A percentile compares a stretch with the other conserved stretches of the same genome.
Evolutionary conservation across 2,888 invertebrate genomes (phyloP).

Genomic region (Volucella inanis): DNA sequence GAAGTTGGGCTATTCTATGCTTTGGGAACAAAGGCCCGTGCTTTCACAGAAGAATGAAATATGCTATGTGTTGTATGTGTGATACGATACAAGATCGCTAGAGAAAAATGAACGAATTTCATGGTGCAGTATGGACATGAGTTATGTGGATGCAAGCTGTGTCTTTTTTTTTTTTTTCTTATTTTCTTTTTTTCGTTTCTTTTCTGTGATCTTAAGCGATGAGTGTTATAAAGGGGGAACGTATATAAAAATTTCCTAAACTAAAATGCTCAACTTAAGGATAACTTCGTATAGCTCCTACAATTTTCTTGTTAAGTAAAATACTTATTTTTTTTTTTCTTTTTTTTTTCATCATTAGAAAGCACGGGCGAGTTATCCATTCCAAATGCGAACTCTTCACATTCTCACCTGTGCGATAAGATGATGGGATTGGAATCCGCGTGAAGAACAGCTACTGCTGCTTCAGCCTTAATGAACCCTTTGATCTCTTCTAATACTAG

Average conservation of each 20-base stretch:
- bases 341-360: constrained; percentile 79
- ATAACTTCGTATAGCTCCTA: constrained; percentile 73
- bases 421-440: constrained; percentile 93
- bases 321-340: constrained; percentile 47
- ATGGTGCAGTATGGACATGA: constrained; percentile 76
- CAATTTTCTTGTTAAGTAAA: constrained; percentile 51
- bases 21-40: constrained; percentile 83
- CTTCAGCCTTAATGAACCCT: constrained; percentile 96
- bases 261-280: constrained; percentile 63
- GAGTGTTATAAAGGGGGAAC: constrained; percentile 58
- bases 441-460: constrained; percentile 93
- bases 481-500: constrained; percentile 96
- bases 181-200: too few relatives aligned
- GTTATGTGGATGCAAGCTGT: constrained; percentile 64
- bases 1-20: constrained; percentile 83
- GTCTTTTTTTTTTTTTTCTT: too few relatives aligned
- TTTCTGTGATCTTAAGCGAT: constrained; percentile 67
- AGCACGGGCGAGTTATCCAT: constrained; percentile 82
- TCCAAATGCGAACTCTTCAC: constrained; percentile 67
- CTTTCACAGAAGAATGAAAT: constrained; percentile 83
- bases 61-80: constrained; percentile 76
- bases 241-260: constrained; percentile 64
- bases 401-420: constrained; percentile 90
- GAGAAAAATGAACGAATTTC: constrained; percentile 80
- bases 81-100: constrained; percentile 75